These are phyloP conservation scores for Chelonoidis abingdonii DNA, from an alignment of 2,113 vertebrate genomes.

Conservation along the genomic window DNA sequence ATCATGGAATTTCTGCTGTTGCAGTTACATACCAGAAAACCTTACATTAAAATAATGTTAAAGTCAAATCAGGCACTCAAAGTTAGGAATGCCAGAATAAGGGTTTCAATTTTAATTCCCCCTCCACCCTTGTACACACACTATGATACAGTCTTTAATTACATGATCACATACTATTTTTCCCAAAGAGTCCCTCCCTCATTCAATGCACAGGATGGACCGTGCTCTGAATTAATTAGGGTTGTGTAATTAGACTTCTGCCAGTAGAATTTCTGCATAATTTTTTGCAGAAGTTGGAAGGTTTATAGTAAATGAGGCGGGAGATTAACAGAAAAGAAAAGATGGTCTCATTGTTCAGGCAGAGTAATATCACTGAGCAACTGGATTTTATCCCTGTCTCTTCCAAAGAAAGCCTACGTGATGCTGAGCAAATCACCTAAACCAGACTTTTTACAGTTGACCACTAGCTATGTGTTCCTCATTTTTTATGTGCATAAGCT, in stretches of 20 bases:
- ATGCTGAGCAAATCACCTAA: not conserved
- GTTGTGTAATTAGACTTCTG: not conserved
- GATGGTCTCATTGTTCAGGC: not conserved
- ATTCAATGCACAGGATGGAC: not conserved
- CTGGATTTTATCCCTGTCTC: rapidly evolving
- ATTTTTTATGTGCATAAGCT: not conserved
- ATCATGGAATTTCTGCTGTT: not conserved
- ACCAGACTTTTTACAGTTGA: not conserved
- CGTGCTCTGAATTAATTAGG: not conserved
- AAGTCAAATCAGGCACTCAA: not conserved
- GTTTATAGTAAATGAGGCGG: not conserved
- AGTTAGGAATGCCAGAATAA: not conserved
- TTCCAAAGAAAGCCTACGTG: not conserved
- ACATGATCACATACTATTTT: not conserved
- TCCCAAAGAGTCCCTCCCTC: not conserved
- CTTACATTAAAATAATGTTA: not conserved
- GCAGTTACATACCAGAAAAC: not conserved
- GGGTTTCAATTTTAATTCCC: not conserved
- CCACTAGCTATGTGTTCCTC: not conserved
- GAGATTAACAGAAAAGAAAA: not conserved
- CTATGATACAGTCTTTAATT: not conserved
- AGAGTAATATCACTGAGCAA: not conserved
- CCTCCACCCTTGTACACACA: rapidly evolving
- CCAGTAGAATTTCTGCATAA: not conserved
- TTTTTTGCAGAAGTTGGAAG: not conserved